Evolutionary conservation across 2,113 vertebrate species (phyloP).

Genomic region (Forbesichthys agassizii): DNA sequence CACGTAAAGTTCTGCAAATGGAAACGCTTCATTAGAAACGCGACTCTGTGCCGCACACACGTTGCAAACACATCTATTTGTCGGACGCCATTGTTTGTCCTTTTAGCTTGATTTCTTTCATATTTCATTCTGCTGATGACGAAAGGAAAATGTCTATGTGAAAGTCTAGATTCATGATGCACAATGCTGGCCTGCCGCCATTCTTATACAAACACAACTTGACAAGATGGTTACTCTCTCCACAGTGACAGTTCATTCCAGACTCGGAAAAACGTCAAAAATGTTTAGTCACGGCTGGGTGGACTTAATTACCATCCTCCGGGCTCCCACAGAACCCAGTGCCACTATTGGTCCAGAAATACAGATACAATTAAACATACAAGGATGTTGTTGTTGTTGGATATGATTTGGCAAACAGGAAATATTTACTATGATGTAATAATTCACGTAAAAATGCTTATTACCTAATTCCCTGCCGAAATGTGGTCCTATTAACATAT

Average conservation of each 20-base stretch:
- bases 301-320: slow-evolving; percentile 97
- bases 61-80: slow-evolving; percentile 22
- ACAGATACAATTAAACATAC: slow-evolving; percentile 98
- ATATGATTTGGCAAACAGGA: slow-evolving; percentile 97
- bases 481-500: slow-evolving; percentile 9
- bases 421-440: slow-evolving; percentile 96
- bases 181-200: slow-evolving; percentile 76
- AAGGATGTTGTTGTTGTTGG: slow-evolving; percentile 92
- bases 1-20: slow-evolving; percentile 45
- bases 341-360: slow-evolving; percentile 93
- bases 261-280: slow-evolving; percentile 98
- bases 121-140: slow-evolving; percentile 15
- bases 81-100: slow-evolving; percentile 31
- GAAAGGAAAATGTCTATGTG: slow-evolving; percentile 45
- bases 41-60: slow-evolving; percentile 21
- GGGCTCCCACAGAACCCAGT: slow-evolving; percentile 87
- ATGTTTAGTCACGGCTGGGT: slow-evolving; percentile 97
- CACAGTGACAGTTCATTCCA: slow-evolving; percentile 97
- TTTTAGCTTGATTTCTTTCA: slow-evolving; percentile 28
- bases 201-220: slow-evolving; percentile 87
- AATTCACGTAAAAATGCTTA: slow-evolving; percentile 85
- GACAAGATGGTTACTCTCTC: slow-evolving; percentile 93
- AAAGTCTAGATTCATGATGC: slow-evolving; percentile 52
- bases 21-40: slow-evolving; percentile 57
- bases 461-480: slow-evolving; percentile 29